Base-by-base conservation (phyloP, 2,113 vertebrate genomes). In the Entelurus aequoreus region DNA sequence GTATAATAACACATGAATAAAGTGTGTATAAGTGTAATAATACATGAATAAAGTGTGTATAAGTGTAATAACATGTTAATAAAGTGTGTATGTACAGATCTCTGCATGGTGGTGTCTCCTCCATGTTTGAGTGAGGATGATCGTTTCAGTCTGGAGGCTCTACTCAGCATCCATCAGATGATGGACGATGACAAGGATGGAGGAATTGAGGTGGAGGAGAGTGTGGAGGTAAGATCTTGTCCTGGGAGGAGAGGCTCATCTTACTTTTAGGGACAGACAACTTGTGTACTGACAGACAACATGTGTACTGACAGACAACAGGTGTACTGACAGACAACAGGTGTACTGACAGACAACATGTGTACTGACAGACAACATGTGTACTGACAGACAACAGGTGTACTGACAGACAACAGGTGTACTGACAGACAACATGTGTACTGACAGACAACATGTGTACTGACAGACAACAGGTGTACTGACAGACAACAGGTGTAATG, bases 111-210 rank as follows among this genome's bases (percentile, higher is more conserved):
- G 4, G 84, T 98, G 80, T 92, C 71, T 68, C 95, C 96, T 4
- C 94, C 93, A 0, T 97, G 95, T 79, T 88, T 94, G 71, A 95
- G 91, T 0, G 96, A 98, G 74, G 93, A 95, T 8, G 96, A 98
- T 50, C 90, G 90, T 49, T 94, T 89, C 84, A 98, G 95, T 71
- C 84, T 98, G 19, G 96, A 98, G 81, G 95, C 95, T 54, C 92
- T 98, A 74, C 88, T 92, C 5, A 94, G 89, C 84, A 97, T 98
- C 79, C 96, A 98, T 67, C 95, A 94, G 57, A 94, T 96, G 81
- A 95, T 98, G 94, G 96, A 98, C 40, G 95, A 98, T 59, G 95
- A 98, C 88, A 93, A 97, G 79, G 95, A 98, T 58, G 96, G 96
- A 36, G 94, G 94, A 11, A 96, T 98, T 7, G 95, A 98, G 85